These are phyloP conservation scores for Hylaeus volcanicus DNA, from an alignment of 1,140 invertebrate species.

Conservation along the genomic window DNA sequence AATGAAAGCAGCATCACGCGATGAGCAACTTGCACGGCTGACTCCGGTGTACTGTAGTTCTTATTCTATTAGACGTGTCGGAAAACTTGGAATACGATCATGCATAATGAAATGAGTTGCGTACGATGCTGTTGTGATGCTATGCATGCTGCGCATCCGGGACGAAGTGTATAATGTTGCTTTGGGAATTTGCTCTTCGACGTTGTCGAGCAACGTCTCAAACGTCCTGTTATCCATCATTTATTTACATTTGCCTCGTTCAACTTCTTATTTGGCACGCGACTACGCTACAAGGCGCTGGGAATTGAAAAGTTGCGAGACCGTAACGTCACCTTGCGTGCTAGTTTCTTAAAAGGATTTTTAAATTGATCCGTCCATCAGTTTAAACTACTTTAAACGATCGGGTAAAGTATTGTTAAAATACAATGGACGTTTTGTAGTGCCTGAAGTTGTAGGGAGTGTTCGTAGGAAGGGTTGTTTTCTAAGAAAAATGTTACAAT, in stretches of 20 bases:
- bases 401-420: too few relatives aligned
- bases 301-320: too few relatives aligned
- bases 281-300: too few relatives aligned
- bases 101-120: slow-evolving; percentile 37
- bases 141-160: background rate
- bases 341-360: too few relatives aligned
- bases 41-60: slow-evolving; percentile 20
- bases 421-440: too few relatives aligned
- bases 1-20: background rate
- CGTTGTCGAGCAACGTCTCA: background rate
- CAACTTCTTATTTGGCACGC: background rate
- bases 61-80: slow-evolving; percentile 45
- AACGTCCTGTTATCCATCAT: background rate
- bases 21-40: background rate
- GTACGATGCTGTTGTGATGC: background rate
- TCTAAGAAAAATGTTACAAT: too few relatives aligned
- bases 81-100: slow-evolving; percentile 39
- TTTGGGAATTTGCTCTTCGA: background rate
- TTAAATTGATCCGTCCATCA: too few relatives aligned
- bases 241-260: too few relatives aligned
- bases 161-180: background rate
- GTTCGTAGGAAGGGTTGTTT: too few relatives aligned
- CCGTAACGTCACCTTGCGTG: too few relatives aligned
- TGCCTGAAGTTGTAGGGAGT: too few relatives aligned
- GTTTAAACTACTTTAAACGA: too few relatives aligned